A percentile compares a stretch with the other conserved stretches of the same genome.
Evolutionary conservation across 2,113 vertebrate species (phyloP).

Genomic region (Leptocoma aspasia): DNA sequence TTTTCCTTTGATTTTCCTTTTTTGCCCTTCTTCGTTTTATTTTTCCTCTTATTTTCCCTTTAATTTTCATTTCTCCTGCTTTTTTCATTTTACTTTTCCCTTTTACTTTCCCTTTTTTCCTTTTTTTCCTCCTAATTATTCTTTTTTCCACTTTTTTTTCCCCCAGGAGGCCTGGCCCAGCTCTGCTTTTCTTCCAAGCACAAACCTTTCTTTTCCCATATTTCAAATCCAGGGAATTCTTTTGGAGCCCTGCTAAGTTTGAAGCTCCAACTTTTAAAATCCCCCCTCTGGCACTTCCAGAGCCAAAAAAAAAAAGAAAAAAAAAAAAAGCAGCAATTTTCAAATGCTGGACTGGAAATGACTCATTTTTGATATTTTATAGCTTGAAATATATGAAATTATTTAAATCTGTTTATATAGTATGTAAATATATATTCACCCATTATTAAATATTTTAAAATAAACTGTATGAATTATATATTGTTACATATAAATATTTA

Average conservation of each 20-base stretch:
- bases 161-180: not conserved
- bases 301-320: not conserved
- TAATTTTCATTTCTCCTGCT: not conserved
- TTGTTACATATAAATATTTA: not conserved
- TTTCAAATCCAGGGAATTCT: not conserved
- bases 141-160: rapidly evolving
- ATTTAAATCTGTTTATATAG: not conserved
- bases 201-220: rapidly evolving
- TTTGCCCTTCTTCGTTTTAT: too few relatives aligned
- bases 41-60: not conserved
- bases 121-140: not conserved
- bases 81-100: not conserved
- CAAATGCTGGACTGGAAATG: not conserved
- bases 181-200: not conserved
- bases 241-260: not conserved
- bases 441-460: not conserved
- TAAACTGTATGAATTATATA: not conserved
- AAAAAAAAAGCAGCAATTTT: not conserved
- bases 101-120: not conserved
- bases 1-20: not conserved
- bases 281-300: not conserved
- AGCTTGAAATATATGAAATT: not conserved
- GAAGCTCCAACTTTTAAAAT: not conserved
- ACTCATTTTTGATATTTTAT: not conserved
- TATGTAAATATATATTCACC: not conserved